Evolutionary conservation across 2,113 vertebrate genomes (phyloP).

Genomic region (Onychorhynchus coronatus): DNA sequence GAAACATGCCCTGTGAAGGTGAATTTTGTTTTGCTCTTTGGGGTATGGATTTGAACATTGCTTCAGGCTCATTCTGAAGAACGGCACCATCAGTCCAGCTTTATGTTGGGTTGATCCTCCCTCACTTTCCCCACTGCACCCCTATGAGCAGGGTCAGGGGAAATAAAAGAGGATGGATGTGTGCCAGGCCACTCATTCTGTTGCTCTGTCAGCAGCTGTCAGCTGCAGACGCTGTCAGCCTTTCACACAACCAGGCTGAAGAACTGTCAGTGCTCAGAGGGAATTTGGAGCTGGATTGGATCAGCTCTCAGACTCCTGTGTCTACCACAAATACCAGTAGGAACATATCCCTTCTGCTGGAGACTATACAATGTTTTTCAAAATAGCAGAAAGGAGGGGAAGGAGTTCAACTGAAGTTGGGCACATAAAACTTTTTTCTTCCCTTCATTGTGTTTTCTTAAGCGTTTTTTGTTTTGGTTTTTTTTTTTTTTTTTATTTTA

Average conservation of each 20-base stretch:
- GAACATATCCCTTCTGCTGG: neutral
- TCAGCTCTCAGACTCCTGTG: neutral
- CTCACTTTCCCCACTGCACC: neutral
- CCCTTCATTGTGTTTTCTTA: neutral
- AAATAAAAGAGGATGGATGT: neutral
- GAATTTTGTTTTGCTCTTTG: neutral
- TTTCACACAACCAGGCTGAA: neutral
- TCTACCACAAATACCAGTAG: neutral
- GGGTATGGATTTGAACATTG: fast-evolving
- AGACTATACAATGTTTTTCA: neutral
- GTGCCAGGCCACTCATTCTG: neutral
- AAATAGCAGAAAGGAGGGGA: neutral
- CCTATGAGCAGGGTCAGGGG: neutral
- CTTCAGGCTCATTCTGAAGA: neutral
- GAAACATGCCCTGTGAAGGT: neutral
- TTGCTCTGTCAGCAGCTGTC: neutral
- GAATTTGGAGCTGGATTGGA: neutral
- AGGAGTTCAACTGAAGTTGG: neutral
- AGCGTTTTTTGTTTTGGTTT: neutral
- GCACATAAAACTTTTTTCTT: fast-evolving
- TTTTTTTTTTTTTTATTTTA: neutral
- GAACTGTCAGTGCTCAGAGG: neutral
- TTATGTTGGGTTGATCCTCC: neutral
- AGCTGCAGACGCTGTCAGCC: neutral
- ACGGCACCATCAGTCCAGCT: neutral